A percentile compares a stretch with the other conserved stretches of the same genome.
Evolutionary conservation across 2,113 vertebrate species (phyloP).

Genomic region (Callipepla squamata): DNA sequence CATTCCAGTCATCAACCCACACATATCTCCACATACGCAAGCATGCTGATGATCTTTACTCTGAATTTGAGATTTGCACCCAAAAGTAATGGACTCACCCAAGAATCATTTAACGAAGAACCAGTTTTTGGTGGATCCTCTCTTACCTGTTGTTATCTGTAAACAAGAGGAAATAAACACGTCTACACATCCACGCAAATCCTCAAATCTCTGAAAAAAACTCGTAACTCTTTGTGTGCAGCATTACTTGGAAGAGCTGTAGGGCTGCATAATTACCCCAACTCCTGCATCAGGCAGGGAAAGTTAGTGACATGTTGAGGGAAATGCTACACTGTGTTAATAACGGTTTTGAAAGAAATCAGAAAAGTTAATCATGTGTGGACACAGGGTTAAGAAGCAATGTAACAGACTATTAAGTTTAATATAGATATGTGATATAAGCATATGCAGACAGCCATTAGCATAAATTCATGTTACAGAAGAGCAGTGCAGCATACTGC

Average conservation of each 20-base stretch:
- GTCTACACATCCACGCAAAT: neutral
- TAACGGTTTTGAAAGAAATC: slow-evolving; percentile 98
- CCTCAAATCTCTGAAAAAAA: slow-evolving; percentile 36
- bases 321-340: slow-evolving; percentile 94
- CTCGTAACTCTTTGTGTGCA: slow-evolving; percentile 34
- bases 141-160: neutral
- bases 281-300: slow-evolving; percentile 80
- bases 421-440: slow-evolving; percentile 99
- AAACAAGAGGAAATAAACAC: slow-evolving; percentile 7
- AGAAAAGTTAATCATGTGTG: slow-evolving; percentile 99
- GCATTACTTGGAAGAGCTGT: slow-evolving; percentile 72
- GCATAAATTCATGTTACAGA: slow-evolving; percentile 98
- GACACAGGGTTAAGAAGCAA: slow-evolving; percentile 99
- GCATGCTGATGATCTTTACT: neutral
- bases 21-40: neutral
- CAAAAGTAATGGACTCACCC: neutral
- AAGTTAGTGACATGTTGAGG: slow-evolving; percentile 93
- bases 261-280: slow-evolving; percentile 68
- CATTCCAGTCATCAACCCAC: no score
- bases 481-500: slow-evolving; percentile 77
- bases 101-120: neutral
- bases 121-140: neutral
- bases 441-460: slow-evolving; percentile 98
- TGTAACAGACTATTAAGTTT: slow-evolving; percentile 99
- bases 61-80: neutral